These are phyloP conservation scores for Hassar affinis DNA, from an alignment of 2,113 vertebrate species.

Conservation along the genomic window DNA sequence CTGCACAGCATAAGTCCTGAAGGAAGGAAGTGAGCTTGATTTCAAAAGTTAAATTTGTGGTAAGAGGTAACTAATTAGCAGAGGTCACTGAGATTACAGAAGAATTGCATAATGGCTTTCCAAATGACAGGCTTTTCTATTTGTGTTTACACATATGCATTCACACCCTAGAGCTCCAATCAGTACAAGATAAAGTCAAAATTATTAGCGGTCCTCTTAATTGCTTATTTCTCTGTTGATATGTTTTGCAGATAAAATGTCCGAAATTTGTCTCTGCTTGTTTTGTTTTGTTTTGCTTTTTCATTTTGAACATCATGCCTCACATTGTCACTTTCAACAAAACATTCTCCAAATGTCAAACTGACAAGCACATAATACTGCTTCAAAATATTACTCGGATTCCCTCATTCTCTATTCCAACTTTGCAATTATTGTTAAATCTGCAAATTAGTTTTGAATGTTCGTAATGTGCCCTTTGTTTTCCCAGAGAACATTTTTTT, in stretches of 20 bases:
- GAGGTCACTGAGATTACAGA: slow-evolving; percentile 13
- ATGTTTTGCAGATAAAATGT: slow-evolving; percentile 7
- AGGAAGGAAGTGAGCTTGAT: neutral
- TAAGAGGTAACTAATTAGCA: slow-evolving; percentile 7
- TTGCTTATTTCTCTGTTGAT: neutral
- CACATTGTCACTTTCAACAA: neutral
- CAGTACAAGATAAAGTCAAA: neutral
- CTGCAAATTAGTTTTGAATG: neutral
- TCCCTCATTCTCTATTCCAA: neutral
- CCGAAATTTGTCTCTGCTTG: neutral
- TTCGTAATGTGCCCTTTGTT: neutral
- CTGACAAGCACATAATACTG: neutral
- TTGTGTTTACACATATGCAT: neutral
- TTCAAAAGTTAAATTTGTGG: neutral
- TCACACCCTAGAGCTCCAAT: neutral
- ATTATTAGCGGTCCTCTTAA: neutral
- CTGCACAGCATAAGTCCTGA: neutral
- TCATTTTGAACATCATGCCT: neutral
- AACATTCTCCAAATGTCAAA: neutral
- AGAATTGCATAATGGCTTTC: neutral
- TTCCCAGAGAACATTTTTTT: neutral
- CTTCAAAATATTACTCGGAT: neutral
- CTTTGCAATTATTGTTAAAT: neutral
- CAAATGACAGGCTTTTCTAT: neutral
- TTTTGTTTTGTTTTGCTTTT: neutral